A percentile compares a stretch with the other conserved stretches of the same genome.
Conservation (phyloP, 2,113 vertebrate species). For the Labeo catla region DNA sequence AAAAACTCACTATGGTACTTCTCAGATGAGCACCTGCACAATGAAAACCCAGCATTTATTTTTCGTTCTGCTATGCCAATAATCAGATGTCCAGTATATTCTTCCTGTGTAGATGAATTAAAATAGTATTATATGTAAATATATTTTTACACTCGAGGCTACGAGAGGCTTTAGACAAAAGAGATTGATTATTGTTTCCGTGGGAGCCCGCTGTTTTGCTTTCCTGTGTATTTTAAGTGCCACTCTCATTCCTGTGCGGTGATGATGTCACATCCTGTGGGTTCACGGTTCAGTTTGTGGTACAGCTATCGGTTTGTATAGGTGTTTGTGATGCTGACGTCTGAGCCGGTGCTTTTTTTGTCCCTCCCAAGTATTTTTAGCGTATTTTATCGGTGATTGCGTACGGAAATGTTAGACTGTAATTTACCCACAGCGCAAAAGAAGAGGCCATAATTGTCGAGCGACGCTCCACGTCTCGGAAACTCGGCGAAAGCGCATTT, state of each 20-base stretch:
- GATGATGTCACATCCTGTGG: constrained; percentile 37
- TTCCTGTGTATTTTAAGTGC: constrained; percentile 28
- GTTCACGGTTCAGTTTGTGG: constrained; percentile 24
- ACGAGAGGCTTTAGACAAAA: constrained; percentile 31
- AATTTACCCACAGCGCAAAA: background rate
- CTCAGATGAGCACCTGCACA: constrained; percentile 28
- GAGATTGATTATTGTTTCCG: constrained; percentile 18
- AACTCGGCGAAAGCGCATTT: background rate
- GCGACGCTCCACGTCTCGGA: background rate
- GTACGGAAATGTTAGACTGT: background rate
- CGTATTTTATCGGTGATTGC: constrained; percentile 31
- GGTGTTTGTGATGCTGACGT: constrained; percentile 18
- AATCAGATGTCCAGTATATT: constrained; percentile 62
- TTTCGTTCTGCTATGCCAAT: constrained; percentile 41
- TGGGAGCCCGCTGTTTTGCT: constrained; percentile 14
- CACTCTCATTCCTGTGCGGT: constrained; percentile 24
- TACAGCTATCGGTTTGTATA: background rate
- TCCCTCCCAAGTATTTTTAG: background rate
- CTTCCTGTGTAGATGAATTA: constrained; percentile 51
- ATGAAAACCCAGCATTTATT: constrained; percentile 35
- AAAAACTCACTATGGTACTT: constrained; percentile 35
- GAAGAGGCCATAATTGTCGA: background rate
- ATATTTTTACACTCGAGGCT: constrained; percentile 62
- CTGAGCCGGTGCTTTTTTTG: background rate
- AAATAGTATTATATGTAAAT: constrained; percentile 63